These are phyloP conservation scores for Orthosia cruda DNA, from an alignment of 2,888 invertebrate species.

Conservation along the genomic window DNA sequence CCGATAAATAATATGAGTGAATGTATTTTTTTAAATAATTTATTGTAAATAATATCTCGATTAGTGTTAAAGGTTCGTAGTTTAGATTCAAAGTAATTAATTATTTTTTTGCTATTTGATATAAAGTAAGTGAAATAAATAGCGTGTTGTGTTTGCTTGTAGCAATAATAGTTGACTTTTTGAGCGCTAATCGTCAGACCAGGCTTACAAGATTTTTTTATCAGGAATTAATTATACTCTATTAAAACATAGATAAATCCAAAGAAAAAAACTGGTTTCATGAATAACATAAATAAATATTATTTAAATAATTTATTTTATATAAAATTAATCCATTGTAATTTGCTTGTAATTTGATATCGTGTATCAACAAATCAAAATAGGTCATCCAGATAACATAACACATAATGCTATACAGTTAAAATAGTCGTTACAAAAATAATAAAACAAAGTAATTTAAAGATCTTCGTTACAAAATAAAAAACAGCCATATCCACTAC, in stretches of 20 bases:
- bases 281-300: not conserved
- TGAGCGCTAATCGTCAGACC: conserved; percentile 42
- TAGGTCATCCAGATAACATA: conserved; percentile 14
- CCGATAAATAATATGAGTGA: conserved; percentile 65
- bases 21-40: conserved; percentile 76
- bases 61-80: conserved; percentile 68
- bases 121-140: conserved; percentile 65
- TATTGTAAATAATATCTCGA: conserved; percentile 75
- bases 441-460: not conserved
- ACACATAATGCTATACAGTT: not conserved
- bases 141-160: conserved; percentile 41
- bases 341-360: not conserved
- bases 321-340: not conserved
- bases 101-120: conserved; percentile 67
- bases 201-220: conserved; percentile 32
- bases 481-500: not conserved
- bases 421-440: not conserved
- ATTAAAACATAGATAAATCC: not conserved
- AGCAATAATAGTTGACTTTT: conserved; percentile 26
- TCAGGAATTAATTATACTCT: conserved; percentile 23
- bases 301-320: not conserved
- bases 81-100: conserved; percentile 77
- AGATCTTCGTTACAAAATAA: not conserved
- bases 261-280: not conserved
- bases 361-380: not conserved